A percentile compares a stretch with the other conserved stretches of the same genome.
phyloP scores from a whole-genome alignment of 2,797 vertebrate genomes.

The Falco columbarius region DNA sequence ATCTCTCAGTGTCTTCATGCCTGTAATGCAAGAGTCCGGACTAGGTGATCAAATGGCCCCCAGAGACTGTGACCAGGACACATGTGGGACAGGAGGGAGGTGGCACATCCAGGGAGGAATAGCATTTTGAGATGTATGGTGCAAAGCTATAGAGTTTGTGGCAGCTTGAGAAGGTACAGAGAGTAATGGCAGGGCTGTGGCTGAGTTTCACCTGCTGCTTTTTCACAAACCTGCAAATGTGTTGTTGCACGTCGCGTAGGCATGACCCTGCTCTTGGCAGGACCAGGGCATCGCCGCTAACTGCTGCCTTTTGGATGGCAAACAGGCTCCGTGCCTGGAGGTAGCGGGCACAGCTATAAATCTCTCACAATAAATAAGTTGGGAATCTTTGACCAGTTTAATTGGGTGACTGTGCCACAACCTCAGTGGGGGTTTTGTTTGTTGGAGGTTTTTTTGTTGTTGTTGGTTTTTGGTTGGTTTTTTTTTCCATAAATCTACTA shows the following conservation, averaged over 20 bases:
- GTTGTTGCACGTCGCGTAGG: background rate
- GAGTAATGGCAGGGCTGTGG: background rate
- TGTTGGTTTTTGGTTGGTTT: background rate
- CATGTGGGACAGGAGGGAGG: background rate
- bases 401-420: background rate
- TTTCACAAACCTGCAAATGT: background rate
- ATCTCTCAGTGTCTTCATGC: background rate
- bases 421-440: background rate
- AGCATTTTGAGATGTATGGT: background rate
- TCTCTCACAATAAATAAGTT: background rate
- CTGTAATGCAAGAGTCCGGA: background rate
- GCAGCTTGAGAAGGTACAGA: background rate
- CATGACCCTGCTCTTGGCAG: background rate
- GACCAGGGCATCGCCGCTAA: background rate
- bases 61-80: accelerated
- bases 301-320: background rate
- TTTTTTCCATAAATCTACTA: background rate
- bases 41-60: background rate
- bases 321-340: background rate
- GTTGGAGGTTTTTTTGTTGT: background rate
- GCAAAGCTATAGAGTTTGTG: background rate
- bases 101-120: background rate
- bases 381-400: background rate
- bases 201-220: background rate
- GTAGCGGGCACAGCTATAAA: background rate